A percentile compares a stretch with the other conserved stretches of the same genome.
Conservation (phyloP, 2,797 vertebrate species). For the Anabacerthia variegaticeps region DNA sequence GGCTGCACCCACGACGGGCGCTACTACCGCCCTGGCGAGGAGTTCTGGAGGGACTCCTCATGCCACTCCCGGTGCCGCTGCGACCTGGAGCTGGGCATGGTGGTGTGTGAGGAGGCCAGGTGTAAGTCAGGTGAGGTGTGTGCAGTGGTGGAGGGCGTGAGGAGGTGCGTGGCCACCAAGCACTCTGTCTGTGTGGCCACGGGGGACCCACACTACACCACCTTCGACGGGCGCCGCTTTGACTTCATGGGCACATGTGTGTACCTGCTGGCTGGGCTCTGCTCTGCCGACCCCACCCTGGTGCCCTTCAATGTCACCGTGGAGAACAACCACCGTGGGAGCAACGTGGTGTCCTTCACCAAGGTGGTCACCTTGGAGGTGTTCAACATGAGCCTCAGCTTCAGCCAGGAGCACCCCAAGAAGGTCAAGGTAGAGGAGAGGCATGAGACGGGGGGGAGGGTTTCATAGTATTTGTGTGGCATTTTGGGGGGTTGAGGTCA, state of each 20-base stretch:
- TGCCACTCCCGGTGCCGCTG: conserved; percentile 80
- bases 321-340: conserved; percentile 57
- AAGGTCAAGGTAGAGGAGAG: conserved; percentile 33
- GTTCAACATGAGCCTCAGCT: conserved; percentile 48
- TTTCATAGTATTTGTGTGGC: neutral
- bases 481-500: neutral
- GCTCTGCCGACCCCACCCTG: conserved; percentile 9
- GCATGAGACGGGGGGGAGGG: accelerated
- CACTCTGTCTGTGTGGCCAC: conserved; percentile 72
- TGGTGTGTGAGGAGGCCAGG: accelerated
- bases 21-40: conserved; percentile 73
- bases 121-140: conserved; percentile 75
- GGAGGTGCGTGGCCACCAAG: conserved; percentile 69
- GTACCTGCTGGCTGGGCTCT: conserved; percentile 74
- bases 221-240: conserved; percentile 78
- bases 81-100: neutral
- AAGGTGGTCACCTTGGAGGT: conserved; percentile 44
- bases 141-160: conserved; percentile 66
- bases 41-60: conserved; percentile 78
- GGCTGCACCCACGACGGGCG: conserved; percentile 80
- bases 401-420: conserved; percentile 38
- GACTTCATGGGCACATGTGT: conserved; percentile 87
- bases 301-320: conserved; percentile 40
- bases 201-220: conserved; percentile 82
- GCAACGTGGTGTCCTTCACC: conserved; percentile 42